Evolutionary conservation across 2,888 invertebrate species (phyloP), one percentile per base, ranked within the genome.

Genomic region (Archips crataeganus): DNA sequence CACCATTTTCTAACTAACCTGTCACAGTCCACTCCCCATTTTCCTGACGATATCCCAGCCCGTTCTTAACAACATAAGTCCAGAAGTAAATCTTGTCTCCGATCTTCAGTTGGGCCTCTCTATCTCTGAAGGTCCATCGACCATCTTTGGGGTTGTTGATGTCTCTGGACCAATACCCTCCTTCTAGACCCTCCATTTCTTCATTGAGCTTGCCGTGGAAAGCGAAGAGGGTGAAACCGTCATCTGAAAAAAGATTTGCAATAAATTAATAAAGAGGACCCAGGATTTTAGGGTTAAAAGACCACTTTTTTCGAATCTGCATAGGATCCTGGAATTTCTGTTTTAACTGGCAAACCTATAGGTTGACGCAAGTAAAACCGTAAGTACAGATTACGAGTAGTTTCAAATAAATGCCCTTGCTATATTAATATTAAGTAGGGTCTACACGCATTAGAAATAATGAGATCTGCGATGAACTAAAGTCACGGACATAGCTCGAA

Each of bases 31-130:
- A 95, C 71, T 91, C 90, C 49, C 96, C 95, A 83, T 96, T 95
- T 75, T 96, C 95, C 79, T 96, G 95, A n/a, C 96, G 92, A 82
- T 97, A 97, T 0, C 97, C 97, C 36, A 97, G 84, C 0, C 96
- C 96, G 77, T 96, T 90, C 81, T 96, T 96, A 64, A 97, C 94
- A 0, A 96, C 96, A 81, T 96, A 97, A 0, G 97, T 95, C 97
- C 97, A 97, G 85, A 96, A 97, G 85, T 97, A 96, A 34, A 97
- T 86, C 2, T 91, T 95, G 82, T 97, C 97, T 0, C 97, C 97
- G 0, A 91, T 80, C 79, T 96, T 96, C n/a, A 97, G 84, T 72
- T 87, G 80, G 0, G 95, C 95, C 1, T 87, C 87, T 1, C 89
- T 91, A 82, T 97, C 96, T 23, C 94, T 91, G 84, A 96, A 97